Conservation (phyloP, 2,113 vertebrate genomes). For the Athene cunicularia region DNA sequence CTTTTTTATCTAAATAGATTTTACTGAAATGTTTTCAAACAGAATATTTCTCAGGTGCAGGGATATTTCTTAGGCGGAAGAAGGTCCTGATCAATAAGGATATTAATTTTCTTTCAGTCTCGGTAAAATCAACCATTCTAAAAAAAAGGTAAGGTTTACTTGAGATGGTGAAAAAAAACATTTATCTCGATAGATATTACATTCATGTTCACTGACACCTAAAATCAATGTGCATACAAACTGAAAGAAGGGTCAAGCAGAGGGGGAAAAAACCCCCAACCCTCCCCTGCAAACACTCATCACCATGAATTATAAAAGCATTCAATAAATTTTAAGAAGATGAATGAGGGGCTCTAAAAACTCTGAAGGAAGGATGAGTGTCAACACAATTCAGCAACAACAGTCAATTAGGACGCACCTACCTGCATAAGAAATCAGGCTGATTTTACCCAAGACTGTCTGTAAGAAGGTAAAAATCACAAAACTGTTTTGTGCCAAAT, state of each 20-base stretch:
- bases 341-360: slow-evolving; percentile 5
- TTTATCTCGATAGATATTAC: neutral
- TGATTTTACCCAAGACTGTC: neutral
- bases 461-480: neutral
- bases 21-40: slow-evolving; percentile 50
- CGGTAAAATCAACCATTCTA: neutral
- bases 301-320: neutral
- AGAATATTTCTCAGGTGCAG: neutral
- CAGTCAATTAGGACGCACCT: neutral
- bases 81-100: neutral
- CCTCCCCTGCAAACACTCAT: neutral
- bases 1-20: neutral
- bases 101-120: neutral
- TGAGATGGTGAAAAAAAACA: neutral
- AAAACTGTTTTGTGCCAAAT: neutral
- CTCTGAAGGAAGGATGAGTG: neutral
- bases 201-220: slow-evolving; percentile 8
- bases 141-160: neutral
- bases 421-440: neutral
- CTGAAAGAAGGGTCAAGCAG: neutral
- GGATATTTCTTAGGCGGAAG: neutral
- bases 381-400: slow-evolving; percentile 1
- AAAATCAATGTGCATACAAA: slow-evolving; percentile 2
- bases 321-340: slow-evolving; percentile 1
- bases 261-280: neutral